Percentiles rank a stretch among this genome's conserved stretches.
These are phyloP conservation scores for Misgurnus mizolepis DNA, from an alignment of 2,113 vertebrate species.

Conservation along the genomic window DNA sequence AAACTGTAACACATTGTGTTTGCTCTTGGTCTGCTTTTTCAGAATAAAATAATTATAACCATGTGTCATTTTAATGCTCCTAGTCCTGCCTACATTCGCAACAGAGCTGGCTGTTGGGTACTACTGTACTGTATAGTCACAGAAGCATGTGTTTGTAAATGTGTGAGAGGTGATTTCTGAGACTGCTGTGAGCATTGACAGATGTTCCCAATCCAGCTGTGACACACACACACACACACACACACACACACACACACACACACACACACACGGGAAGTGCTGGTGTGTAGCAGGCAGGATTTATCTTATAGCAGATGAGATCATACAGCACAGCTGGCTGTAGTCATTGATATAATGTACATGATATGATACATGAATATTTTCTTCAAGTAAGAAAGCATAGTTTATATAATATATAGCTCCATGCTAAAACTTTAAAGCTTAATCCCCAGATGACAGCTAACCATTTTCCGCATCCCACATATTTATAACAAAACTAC, in stretches of 20 bases:
- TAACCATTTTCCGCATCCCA: too few relatives aligned
- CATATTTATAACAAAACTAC: too few relatives aligned
- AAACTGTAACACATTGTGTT: conserved; percentile 38
- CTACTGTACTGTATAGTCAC: not conserved
- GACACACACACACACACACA: conserved; percentile 1
- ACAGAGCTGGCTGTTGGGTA: not conserved
- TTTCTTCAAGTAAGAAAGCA: too few relatives aligned
- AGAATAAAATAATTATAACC: conserved; percentile 46
- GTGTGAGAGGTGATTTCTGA: conserved; percentile 12
- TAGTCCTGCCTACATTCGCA: not conserved
- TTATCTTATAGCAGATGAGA: not conserved
- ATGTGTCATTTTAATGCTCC: conserved; percentile 48
- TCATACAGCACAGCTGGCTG: conserved; percentile 2
- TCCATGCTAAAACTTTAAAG: too few relatives aligned
- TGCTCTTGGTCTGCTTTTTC: conserved; percentile 38
- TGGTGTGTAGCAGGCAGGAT: conserved; percentile 5
- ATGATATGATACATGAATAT: too few relatives aligned
- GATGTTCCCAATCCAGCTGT: conserved; percentile 47
- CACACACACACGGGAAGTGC: conserved; percentile 12
- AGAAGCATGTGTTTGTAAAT: not conserved
- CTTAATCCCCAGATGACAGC: too few relatives aligned
- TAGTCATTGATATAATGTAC: not conserved
- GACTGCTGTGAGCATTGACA: conserved; percentile 21
- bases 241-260: not conserved
- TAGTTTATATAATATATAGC: too few relatives aligned